Evolutionary conservation across 2,113 vertebrate genomes (phyloP), one percentile per base, ranked within the genome.

Genomic region (Vireo altiloquus): DNA sequence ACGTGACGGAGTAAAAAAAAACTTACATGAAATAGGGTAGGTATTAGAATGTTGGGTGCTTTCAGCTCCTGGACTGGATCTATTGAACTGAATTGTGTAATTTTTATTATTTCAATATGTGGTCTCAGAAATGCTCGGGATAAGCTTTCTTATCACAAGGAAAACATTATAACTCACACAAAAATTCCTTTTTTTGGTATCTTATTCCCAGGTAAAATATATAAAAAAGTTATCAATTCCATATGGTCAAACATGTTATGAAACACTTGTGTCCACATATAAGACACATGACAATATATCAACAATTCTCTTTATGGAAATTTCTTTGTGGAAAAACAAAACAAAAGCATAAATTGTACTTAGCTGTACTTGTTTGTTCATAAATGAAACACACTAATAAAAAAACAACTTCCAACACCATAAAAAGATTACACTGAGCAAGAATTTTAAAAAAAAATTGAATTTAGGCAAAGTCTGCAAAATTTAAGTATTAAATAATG

Each of bases 31-130:
- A 94, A 50, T 25, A 60, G 61, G 27, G 40, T 47, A 76, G 53
- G 35, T 21, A 49, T 78, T 84, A 87, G 81, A 82, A 69, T 59
- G 46, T 69, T 33, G 10, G 30, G 57, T 61, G 28, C 25, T 72
- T 92, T 82, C 65, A n/a, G 40, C 70, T 89, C 46, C 70, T 91
- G 42, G 76, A 53, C 40, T 77, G n/a, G 57, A 65, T 84, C 42
- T 91, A 69, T 76, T 65, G 47, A 84, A 92, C 54, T 53, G 39
- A 70, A 53, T 68, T 65, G 50, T 85, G 18, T 68, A 7, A 46
- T 49, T 91, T 94, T 91, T 89, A 75, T 76, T 71, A 79, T 89
- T 94, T 82, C 70, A 89, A 4, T 82, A 92, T 47, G 54, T 82
- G 27, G 19, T 76, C 27, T 89, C 42, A 63, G 44, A 89, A 89